phyloP scores from a whole-genome alignment of 2,113 vertebrate species.

The Phodopus roborovskii region DNA sequence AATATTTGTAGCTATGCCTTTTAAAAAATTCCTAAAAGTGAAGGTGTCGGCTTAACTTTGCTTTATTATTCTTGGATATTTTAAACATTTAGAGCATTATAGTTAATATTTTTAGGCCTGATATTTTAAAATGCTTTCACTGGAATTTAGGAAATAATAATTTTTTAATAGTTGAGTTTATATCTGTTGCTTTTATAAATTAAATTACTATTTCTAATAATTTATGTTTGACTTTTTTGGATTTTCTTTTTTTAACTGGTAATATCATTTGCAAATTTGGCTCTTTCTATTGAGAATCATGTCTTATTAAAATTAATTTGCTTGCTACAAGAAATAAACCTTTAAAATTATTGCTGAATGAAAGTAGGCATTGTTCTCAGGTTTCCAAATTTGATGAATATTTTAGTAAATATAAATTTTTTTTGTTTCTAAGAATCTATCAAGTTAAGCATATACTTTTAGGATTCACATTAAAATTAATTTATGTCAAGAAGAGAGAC shows the following conservation, averaged over 20 bases:
- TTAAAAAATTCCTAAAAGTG: constrained; percentile 20
- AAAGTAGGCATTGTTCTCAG: neutral
- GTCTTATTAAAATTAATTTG: constrained; percentile 43
- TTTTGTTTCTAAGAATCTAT: constrained; percentile 40
- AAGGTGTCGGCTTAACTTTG: constrained; percentile 24
- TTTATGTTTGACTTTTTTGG: constrained; percentile 40
- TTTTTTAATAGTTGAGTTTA: constrained; percentile 47
- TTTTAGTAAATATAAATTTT: constrained; percentile 22
- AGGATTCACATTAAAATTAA: constrained; percentile 25
- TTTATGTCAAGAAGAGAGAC: neutral
- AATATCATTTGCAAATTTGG: constrained; percentile 35
- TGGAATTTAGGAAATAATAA: neutral
- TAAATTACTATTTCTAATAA: constrained; percentile 32
- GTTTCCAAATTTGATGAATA: constrained; percentile 25
- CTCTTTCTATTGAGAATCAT: constrained; percentile 19
- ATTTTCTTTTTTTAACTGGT: constrained; percentile 37
- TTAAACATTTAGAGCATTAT: neutral
- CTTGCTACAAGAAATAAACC: neutral
- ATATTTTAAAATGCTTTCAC: constrained; percentile 28
- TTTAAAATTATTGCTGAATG: constrained; percentile 35
- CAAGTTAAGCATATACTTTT: constrained; percentile 9
- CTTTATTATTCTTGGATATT: constrained; percentile 15
- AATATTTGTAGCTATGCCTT: neutral
- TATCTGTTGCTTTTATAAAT: constrained; percentile 45
- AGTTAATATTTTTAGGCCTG: constrained; percentile 8